Base-by-base conservation (phyloP, 2,113 vertebrate genomes). In the Amblyopsis rosae region DNA sequence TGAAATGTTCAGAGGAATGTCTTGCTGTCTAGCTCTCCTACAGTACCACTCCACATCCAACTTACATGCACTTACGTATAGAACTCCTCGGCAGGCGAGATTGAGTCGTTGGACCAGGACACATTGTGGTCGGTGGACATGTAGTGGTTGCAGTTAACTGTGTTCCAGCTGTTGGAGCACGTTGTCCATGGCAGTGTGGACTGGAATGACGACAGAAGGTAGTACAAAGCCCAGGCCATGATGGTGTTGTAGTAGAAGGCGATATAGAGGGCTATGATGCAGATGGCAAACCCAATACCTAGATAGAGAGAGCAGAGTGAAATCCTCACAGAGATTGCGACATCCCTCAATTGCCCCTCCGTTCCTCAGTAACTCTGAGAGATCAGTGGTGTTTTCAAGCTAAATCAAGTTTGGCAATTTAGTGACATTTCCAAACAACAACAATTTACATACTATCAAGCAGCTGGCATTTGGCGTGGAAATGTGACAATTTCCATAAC, bases 171-270 rank as follows among this genome's bases (percentile, higher is more conserved):
- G 3, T 99, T 98, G 35, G 68, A 79, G 91, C 98, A 99, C 81
- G 93, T 96, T 54, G 94, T 94, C 98, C 98, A 99, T 5, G 98
- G 98, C 85, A 99, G 92, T 54, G 91, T 92, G 59, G 88, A 56
- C 41, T 90, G 92, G 80, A 99, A 96, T 55, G 96, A 98, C 4
- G 96, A 97, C 5, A 98, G 79, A 82, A 99, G 94, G 93, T 99
- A 99, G 90, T 98, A 99, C 78, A 99, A 89, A 0, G 97, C 96
- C 98, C 97, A 99, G 73, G 97, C 96, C 92, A 99, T 98, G 84
- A 99, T 96, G 89, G 98, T 99, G 91, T 99, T 99, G 89, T 99
- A 99, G 91, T 99, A 99, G 88, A 97, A 99, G 79, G 96, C 94
- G 0, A 99, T 86, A 17, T 98, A 99, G 59, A 99, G 94, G 59